Percentiles rank a stretch among this genome's conserved stretches.
Conservation (phyloP, 92 coral and sea anemone species). For the Zoanthus gigantus region DNA sequence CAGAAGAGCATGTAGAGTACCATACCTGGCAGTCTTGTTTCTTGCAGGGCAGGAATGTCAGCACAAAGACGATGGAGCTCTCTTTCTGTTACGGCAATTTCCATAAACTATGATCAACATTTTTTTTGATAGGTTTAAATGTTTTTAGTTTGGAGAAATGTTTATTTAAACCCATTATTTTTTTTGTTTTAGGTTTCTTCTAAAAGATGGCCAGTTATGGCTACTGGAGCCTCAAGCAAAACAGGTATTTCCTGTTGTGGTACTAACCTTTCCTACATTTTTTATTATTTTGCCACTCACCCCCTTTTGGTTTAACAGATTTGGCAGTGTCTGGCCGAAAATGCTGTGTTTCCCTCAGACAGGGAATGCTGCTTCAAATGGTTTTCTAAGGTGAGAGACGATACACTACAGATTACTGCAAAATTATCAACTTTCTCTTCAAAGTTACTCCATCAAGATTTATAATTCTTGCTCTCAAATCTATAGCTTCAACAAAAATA, state of each 20-base stretch:
- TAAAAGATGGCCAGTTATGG: slow-evolving; percentile 99
- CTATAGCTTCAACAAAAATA: background rate
- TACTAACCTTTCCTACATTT: background rate
- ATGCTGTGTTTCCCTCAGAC: slow-evolving; percentile 90
- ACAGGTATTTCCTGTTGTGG: slow-evolving; percentile 67
- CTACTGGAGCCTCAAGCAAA: slow-evolving; percentile 97
- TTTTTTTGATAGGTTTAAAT: background rate
- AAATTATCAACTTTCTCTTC: background rate
- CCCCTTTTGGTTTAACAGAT: slow-evolving; percentile 55
- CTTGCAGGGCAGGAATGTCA: slow-evolving; percentile 44
- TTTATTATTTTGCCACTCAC: background rate
- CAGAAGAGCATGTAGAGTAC: slow-evolving; percentile 23
- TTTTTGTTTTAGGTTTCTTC: slow-evolving; percentile 74
- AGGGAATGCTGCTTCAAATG: slow-evolving; percentile 98
- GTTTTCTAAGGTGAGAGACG: slow-evolving; percentile 92
- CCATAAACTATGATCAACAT: background rate
- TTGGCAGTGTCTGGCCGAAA: slow-evolving; percentile 98
- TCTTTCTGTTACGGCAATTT: slow-evolving; percentile 18
- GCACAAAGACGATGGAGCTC: slow-evolving; percentile 20
- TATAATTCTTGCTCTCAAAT: background rate
- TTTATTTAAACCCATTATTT: background rate
- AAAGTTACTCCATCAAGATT: background rate
- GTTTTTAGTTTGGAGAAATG: background rate
- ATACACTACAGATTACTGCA: background rate
- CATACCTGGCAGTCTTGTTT: slow-evolving; percentile 15